phyloP scores from a whole-genome alignment of 2,888 invertebrate genomes.

The Troides oblongomaculatus region DNA sequence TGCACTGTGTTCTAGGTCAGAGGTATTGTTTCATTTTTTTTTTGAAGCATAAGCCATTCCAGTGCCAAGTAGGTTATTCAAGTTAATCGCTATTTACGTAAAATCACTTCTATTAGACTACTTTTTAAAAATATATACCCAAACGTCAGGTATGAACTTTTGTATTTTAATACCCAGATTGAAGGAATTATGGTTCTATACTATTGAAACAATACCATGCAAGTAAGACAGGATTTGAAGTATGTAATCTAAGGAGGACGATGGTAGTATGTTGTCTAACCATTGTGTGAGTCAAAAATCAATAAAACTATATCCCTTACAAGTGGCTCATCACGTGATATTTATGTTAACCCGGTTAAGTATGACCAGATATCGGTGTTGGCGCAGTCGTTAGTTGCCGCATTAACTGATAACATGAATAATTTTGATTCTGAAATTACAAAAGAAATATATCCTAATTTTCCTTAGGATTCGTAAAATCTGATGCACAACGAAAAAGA shows the following conservation, averaged over 20 bases:
- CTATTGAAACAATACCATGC: too few species aligned
- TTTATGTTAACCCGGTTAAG: background rate
- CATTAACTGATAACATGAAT: background rate
- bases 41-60: background rate
- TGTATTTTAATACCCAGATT: too few species aligned
- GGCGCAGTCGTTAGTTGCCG: background rate
- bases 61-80: conserved; percentile 1
- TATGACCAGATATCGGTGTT: background rate
- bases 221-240: too few species aligned
- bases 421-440: background rate
- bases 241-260: too few species aligned
- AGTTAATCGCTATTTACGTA: background rate
- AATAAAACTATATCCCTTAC: background rate
- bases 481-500: too few species aligned
- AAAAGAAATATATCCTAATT: background rate
- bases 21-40: background rate
- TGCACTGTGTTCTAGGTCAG: background rate
- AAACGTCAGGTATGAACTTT: too few species aligned
- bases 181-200: too few species aligned
- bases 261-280: too few species aligned
- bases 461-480: too few species aligned
- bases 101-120: background rate
- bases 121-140: background rate
- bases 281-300: background rate
- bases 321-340: background rate